Evolutionary conservation across 1,140 invertebrate genomes (phyloP).

Genomic region (Ephestia elutella): DNA sequence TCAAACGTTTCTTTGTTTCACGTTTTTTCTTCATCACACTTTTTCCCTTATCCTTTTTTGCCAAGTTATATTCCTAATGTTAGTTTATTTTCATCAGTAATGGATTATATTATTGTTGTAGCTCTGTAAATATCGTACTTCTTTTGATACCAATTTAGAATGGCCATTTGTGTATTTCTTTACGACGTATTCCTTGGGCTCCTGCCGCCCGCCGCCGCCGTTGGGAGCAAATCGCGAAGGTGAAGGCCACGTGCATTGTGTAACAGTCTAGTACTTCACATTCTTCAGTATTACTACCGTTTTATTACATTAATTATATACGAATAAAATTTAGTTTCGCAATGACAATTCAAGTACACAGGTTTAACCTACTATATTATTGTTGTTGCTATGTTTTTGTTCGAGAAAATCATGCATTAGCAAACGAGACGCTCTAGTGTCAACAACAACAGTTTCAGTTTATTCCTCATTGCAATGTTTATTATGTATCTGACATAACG

Average conservation of each 20-base stretch:
- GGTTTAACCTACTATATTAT: too few relatives aligned
- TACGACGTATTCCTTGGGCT: constrained; percentile 12
- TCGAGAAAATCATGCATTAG: not conserved
- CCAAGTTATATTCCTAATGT: too few relatives aligned
- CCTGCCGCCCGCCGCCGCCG: not conserved
- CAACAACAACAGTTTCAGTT: not conserved
- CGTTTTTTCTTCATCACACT: too few relatives aligned
- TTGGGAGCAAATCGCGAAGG: constrained; percentile 10
- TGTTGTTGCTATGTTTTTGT: too few relatives aligned
- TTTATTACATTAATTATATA: not conserved
- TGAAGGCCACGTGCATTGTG: constrained; percentile 20
- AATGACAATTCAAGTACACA: not conserved
- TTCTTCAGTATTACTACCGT: not conserved
- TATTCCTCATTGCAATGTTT: not conserved
- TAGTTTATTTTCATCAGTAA: too few relatives aligned
- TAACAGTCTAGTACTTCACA: constrained; percentile 11
- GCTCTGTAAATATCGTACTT: not conserved
- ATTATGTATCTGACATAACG: not conserved
- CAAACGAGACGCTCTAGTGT: not conserved
- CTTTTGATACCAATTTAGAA: constrained; percentile 15
- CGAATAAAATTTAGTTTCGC: not conserved
- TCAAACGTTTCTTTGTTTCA: too few relatives aligned
- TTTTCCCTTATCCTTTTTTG: too few relatives aligned
- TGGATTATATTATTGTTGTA: too few relatives aligned
- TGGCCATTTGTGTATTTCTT: constrained; percentile 14